These are phyloP conservation scores for Phymastichus coffea DNA, from an alignment of 1,140 invertebrate genomes.

Conservation along the genomic window DNA sequence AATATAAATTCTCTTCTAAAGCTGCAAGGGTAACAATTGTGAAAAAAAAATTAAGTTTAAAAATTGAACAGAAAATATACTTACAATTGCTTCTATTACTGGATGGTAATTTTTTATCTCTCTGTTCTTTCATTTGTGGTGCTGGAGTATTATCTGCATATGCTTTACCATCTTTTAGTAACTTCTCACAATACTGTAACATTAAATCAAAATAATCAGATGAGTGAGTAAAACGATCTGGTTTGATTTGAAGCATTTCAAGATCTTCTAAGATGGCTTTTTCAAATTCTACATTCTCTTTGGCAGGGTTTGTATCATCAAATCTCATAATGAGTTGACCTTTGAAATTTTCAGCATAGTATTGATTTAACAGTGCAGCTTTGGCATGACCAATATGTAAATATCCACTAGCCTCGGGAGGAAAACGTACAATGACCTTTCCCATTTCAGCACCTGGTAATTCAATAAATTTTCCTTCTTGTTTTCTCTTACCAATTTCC, in stretches of 20 bases:
- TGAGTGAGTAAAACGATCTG: conserved; percentile 91
- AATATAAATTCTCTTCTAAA: conserved; percentile 79
- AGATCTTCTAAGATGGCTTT: conserved; percentile 96
- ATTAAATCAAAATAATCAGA: conserved; percentile 97
- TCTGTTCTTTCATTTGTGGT: conserved; percentile 91
- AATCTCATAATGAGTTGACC: conserved; percentile 98
- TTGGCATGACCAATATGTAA: conserved; percentile 99
- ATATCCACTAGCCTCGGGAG: conserved; percentile 92
- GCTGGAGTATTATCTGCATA: conserved; percentile 96
- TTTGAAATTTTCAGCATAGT: conserved; percentile 92
- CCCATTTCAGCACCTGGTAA: conserved; percentile 94
- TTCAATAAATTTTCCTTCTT: conserved; percentile 96
- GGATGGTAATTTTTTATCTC: conserved; percentile 87
- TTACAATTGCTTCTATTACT: conserved; percentile 83
- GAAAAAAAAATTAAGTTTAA: conserved; percentile 16
- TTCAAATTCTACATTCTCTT: conserved; percentile 98
- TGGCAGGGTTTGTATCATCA: conserved; percentile 99
- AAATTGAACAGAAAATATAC: conserved; percentile 8
- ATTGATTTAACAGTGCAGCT: conserved; percentile 96
- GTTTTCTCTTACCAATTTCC: conserved; percentile 53
- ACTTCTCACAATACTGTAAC: conserved; percentile 82
- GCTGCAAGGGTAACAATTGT: conserved; percentile 58
- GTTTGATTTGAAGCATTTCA: conserved; percentile 86
- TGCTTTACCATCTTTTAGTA: conserved; percentile 86
- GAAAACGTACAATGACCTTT: conserved; percentile 93